Evolutionary conservation across 2,797 vertebrate species (phyloP), one percentile per base, ranked within the genome.

Genomic region (Arvicola amphibius): DNA sequence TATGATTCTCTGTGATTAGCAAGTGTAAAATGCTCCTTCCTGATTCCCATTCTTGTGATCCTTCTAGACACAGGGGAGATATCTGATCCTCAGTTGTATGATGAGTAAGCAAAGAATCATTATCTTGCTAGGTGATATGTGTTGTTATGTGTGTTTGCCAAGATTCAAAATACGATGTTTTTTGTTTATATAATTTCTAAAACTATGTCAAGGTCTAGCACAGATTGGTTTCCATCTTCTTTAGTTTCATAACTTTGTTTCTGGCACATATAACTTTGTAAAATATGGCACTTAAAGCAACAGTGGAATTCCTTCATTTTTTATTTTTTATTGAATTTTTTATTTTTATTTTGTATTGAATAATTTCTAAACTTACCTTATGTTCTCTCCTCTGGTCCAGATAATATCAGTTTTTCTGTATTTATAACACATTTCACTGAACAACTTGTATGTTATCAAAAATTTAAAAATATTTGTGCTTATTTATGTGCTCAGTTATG

Each of bases 401-500:
- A 12, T 48, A n/a, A 25, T 4, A 25, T 14, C 17, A 21, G 9
- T 85, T 23, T 67, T 85, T 67, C 17, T 48, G 7, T 14, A 67
- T 7, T 5, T 43, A 65, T 34, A 8, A 48, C 43, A 48, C 16
- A 67, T 46, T 19, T 65, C 34, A 48, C 34, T 48, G 19, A 48
- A 17, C 48, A 34, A n/a, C 0, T 0, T 21, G 5, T 6, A 12
- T 48, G 11, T 14, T 25, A n/a, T 19, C 2, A 67, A 34, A 21
- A 34, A 85, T 14, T n/a, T 67, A 32, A 46, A 43, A 43, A 29
- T 19, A n/a, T 32, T 29, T 83, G 65, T 67, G 34, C 6, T 67
- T 34, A 53, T 53, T 53, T 53, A 17, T 53, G 17, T 53, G 6
- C 53, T 48, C 10, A 34, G 17, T 34, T 85, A 32, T 34, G 29